phyloP scores from a whole-genome alignment of 2,797 vertebrate genomes.

The Euthynnus affinis region DNA sequence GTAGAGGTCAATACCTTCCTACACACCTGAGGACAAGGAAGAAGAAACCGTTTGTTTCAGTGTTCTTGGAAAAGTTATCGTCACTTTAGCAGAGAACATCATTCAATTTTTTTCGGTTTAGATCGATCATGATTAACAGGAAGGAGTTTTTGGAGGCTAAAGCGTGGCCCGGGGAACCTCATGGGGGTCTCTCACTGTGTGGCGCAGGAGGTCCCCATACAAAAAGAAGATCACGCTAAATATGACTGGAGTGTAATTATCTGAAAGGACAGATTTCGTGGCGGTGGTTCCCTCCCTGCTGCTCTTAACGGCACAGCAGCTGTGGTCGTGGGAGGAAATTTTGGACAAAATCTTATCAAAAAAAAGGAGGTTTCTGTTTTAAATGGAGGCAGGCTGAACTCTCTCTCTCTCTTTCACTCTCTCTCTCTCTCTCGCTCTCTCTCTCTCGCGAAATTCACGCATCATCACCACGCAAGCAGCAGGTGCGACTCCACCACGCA shows the following conservation, averaged over 20 bases:
- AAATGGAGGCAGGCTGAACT: slow-evolving; percentile 11
- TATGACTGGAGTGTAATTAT: background rate
- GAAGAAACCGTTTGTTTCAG: too few relatives aligned
- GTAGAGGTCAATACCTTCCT: too few relatives aligned
- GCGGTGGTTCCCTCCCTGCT: too few relatives aligned
- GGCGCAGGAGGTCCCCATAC: background rate
- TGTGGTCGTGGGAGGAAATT: too few relatives aligned
- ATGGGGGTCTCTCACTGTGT: background rate
- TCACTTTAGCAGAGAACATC: too few relatives aligned
- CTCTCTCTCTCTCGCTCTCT: too few relatives aligned
- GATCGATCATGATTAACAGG: background rate
- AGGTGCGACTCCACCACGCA: slow-evolving; percentile 60
- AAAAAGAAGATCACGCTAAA: background rate
- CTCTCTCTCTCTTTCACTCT: too few relatives aligned
- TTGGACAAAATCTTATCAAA: background rate
- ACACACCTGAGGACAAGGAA: too few relatives aligned
- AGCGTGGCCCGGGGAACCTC: background rate
- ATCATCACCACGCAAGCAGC: slow-evolving; percentile 52
- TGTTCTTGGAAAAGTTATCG: too few relatives aligned
- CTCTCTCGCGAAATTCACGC: slow-evolving; percentile 24
- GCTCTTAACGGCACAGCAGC: too few relatives aligned
- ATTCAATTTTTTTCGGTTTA: too few relatives aligned
- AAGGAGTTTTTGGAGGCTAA: background rate
- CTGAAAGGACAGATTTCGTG: too few relatives aligned
- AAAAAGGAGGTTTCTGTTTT: background rate